Conservation (phyloP, 2,888 invertebrate species). For the Ypsolopha sequella region DNA sequence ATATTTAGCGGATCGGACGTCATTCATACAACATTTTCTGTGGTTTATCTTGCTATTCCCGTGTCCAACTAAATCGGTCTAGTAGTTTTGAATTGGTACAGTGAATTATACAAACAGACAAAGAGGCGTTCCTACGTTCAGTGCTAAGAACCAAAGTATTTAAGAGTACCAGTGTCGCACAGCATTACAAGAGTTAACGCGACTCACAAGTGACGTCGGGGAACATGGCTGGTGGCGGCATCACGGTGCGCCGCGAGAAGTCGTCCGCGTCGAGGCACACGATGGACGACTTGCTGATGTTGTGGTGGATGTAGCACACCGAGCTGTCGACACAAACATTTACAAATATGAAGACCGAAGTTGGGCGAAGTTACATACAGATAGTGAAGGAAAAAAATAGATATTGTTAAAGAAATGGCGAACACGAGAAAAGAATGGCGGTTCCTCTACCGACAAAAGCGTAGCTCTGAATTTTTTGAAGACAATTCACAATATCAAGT, state of each 20-base stretch:
- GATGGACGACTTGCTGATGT: conserved; percentile 64
- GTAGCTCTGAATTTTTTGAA: too few relatives aligned
- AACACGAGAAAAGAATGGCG: too few relatives aligned
- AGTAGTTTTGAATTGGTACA: not conserved
- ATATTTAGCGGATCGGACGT: too few relatives aligned
- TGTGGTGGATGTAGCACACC: conserved; percentile 80
- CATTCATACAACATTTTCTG: too few relatives aligned
- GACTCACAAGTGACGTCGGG: conserved; percentile 74
- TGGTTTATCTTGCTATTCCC: too few relatives aligned
- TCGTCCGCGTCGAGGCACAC: conserved; percentile 77
- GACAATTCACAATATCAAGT: too few relatives aligned
- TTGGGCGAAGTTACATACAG: too few relatives aligned
- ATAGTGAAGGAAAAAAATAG: too few relatives aligned
- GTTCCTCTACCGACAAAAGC: too few relatives aligned
- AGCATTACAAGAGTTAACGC: not conserved
- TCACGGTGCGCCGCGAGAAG: conserved; percentile 67
- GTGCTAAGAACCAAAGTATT: not conserved
- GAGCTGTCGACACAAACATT: conserved; percentile 41
- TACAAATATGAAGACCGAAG: too few relatives aligned
- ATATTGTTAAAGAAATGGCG: too few relatives aligned
- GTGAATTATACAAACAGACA: not conserved
- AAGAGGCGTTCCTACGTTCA: not conserved
- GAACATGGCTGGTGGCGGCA: conserved; percentile 73
- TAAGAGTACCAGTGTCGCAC: not conserved
- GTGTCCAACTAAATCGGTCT: too few relatives aligned